Evolutionary conservation across 2,113 vertebrate genomes (phyloP), one percentile per base, ranked within the genome.

Genomic region (Acinonyx jubatus): DNA sequence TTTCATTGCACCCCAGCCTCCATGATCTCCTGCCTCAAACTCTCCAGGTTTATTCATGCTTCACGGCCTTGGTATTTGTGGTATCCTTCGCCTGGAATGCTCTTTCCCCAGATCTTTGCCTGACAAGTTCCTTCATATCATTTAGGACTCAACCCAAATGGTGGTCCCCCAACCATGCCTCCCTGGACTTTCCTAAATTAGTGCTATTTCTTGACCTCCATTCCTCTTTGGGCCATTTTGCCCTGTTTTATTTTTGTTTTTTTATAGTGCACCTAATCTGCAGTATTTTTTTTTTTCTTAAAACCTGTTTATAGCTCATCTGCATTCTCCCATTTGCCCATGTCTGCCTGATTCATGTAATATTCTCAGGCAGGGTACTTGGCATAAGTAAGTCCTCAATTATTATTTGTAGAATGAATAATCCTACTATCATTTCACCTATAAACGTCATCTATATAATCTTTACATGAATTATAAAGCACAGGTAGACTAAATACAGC

Each of bases 11-110:
- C 15, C 6, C 36, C 6, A 68, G 31, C 65, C 55, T 38, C 19
- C 3, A 0, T 0, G 18, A 36, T 18, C n/a, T 41, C 52, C 12
- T 21, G 25, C n/a, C 29, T 27, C 18, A 18, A 21, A 10, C 41
- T 52, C 23, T 33, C n/a, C 1, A 5, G 36, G 19, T 1, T 52
- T 12, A 1, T 6, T 38, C 21, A 3, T 1, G 23, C 50, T 57
- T n/a, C 69, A 10, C 1, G 12, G 13, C 2, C 14, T 41, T 85
- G 4, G 2, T 4, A 2, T 3, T 0, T 9, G 25, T 48, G 31
- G 8, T 19, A 36, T 80, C 16, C 91, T 87, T 55, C 18, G 38
- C 23, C 52, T 27, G 31, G 7, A 3, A 31, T 65, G 8, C 41
- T 68, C n/a, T 33, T 38, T 27, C 33, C 52, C 52, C 29, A 38